Conservation (phyloP, 2,888 invertebrate genomes). For the Polydrusus pterygomalis region DNA sequence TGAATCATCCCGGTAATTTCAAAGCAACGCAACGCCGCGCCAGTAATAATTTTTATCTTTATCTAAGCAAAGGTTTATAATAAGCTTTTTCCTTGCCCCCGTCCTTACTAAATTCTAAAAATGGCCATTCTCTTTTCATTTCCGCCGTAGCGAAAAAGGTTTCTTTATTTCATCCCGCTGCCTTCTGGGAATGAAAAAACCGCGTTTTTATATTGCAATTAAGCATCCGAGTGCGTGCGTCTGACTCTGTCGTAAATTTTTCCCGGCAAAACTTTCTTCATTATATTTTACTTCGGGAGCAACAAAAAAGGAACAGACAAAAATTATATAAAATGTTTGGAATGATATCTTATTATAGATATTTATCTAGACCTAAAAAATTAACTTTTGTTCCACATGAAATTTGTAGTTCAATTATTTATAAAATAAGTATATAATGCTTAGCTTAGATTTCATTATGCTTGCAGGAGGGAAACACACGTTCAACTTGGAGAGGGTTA, state of each 20-base stretch:
- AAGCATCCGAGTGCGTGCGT: conserved; percentile 18
- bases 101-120: conserved; percentile 19
- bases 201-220: conserved; percentile 22
- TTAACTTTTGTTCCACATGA: too few relatives aligned
- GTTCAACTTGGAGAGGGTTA: too few relatives aligned
- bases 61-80: conserved; percentile 15
- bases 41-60: conserved; percentile 10
- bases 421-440: too few relatives aligned
- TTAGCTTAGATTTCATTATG: too few relatives aligned
- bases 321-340: not conserved
- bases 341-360: not conserved
- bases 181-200: conserved; percentile 13
- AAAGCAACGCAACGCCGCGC: not conserved
- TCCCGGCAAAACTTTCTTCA: not conserved
- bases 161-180: conserved; percentile 7
- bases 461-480: too few relatives aligned
- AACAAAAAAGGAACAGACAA: conserved; percentile 1
- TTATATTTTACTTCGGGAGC: conserved; percentile 2
- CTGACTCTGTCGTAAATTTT: conserved; percentile 17
- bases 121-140: conserved; percentile 24
- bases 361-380: too few relatives aligned
- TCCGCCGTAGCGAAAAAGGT: conserved; percentile 9
- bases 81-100: conserved; percentile 13
- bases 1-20: not conserved
- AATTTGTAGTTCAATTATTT: too few relatives aligned